These are phyloP conservation scores for Disparrhopalites patrizii DNA, from an alignment of 2,888 invertebrate species.

Conservation along the genomic window DNA sequence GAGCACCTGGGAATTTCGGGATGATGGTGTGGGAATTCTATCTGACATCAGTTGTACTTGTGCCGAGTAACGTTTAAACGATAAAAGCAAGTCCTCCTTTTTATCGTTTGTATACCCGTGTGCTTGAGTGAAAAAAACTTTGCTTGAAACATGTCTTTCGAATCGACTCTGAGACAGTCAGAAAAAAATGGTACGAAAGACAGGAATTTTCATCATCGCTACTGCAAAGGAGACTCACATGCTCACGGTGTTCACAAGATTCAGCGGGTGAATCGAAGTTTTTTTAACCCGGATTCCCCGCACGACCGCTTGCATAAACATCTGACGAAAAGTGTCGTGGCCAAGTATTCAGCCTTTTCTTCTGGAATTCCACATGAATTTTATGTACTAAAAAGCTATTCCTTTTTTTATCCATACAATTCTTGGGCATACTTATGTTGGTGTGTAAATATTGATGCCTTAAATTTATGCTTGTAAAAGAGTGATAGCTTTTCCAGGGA, in stretches of 20 bases:
- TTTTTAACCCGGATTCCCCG: conserved; percentile 27
- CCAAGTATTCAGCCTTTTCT: conserved; percentile 36
- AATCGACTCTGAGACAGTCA: conserved; percentile 30
- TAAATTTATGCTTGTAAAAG: neutral
- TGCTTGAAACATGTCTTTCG: conserved; percentile 30
- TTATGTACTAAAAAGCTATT: too few species aligned
- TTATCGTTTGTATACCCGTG: neutral
- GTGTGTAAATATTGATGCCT: too few species aligned
- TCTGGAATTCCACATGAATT: conserved; percentile 27
- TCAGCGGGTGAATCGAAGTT: conserved; percentile 29
- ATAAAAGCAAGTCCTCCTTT: too few species aligned
- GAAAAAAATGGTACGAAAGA: conserved; percentile 26
- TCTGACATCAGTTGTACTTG: too few species aligned
- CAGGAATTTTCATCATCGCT: conserved; percentile 35
- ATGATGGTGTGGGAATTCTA: too few species aligned
- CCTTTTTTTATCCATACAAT: too few species aligned
- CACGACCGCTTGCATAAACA: conserved; percentile 36
- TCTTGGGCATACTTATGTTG: too few species aligned
- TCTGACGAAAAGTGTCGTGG: conserved; percentile 35
- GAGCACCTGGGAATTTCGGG: too few species aligned
- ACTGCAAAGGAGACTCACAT: conserved; percentile 70
- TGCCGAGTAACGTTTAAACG: too few species aligned
- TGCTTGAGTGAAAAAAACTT: neutral
- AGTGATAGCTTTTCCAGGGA: too few species aligned
- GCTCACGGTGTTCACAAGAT: conserved; percentile 64